Evolutionary conservation across 2,888 invertebrate species (phyloP).

Genomic region (Pandemis heparana): DNA sequence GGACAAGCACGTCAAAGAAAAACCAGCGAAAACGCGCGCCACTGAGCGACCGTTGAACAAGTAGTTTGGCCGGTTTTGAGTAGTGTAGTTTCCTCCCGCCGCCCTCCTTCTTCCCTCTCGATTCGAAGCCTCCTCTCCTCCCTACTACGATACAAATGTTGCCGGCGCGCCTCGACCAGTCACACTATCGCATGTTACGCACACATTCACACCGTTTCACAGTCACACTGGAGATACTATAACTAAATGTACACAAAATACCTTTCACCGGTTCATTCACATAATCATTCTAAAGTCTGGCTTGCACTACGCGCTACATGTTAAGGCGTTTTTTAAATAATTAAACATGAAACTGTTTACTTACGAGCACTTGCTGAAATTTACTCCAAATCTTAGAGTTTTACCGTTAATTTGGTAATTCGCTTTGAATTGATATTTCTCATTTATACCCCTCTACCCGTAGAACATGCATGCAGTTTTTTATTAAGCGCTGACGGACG

Average conservation of each 20-base stretch:
- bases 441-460: too few species aligned
- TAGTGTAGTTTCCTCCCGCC: conserved; percentile 59
- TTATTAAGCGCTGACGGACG: too few species aligned
- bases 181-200: conserved; percentile 43
- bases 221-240: background rate
- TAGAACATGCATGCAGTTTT: too few species aligned
- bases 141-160: conserved; percentile 50
- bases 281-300: conserved; percentile 1
- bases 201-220: conserved; percentile 14
- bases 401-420: too few species aligned
- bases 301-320: background rate
- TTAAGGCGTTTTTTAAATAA: background rate
- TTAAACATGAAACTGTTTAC: too few species aligned
- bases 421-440: too few species aligned
- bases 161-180: conserved; percentile 38
- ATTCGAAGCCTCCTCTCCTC: conserved; percentile 76
- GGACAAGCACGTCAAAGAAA: conserved; percentile 56
- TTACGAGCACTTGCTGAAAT: too few species aligned
- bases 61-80: conserved; percentile 79
- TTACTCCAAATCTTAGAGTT: too few species aligned
- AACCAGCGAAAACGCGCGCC: conserved; percentile 77
- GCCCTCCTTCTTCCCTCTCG: conserved; percentile 65
- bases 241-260: background rate
- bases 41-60: conserved; percentile 80
- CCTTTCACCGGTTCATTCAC: conserved; percentile 15